Percentiles rank a stretch among this genome's conserved stretches.
Evolutionary conservation across 1,140 invertebrate genomes (phyloP).

Genomic region (Panulirus ornatus): DNA sequence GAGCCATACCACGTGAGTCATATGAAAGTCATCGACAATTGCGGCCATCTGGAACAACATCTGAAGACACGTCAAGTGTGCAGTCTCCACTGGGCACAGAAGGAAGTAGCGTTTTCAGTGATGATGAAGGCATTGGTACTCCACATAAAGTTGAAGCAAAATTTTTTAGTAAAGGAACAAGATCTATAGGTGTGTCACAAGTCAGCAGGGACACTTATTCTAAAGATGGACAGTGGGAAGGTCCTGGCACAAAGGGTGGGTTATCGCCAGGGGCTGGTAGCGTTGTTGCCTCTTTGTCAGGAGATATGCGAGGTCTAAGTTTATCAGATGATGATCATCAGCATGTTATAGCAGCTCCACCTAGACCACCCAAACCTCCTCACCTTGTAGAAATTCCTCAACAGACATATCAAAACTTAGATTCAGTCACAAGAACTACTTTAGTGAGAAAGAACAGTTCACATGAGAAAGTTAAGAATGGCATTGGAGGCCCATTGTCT

Average conservation of each 20-base stretch:
- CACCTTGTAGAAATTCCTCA: constrained; percentile 79
- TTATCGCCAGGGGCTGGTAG: constrained; percentile 6
- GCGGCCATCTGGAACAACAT: constrained; percentile 50
- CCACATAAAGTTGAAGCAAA: constrained; percentile 44
- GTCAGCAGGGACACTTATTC: neutral
- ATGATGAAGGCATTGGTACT: constrained; percentile 47
- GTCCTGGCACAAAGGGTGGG: neutral
- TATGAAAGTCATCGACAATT: constrained; percentile 57
- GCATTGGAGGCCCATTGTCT: constrained; percentile 43
- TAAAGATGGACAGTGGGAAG: constrained; percentile 48
- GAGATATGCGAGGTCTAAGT: constrained; percentile 40
- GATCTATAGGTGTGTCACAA: constrained; percentile 33
- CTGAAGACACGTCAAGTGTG: constrained; percentile 60
- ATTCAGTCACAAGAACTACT: constrained; percentile 64
- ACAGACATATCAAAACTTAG: constrained; percentile 81
- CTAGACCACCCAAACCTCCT: constrained; percentile 88
- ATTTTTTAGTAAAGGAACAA: constrained; percentile 56
- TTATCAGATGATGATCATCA: constrained; percentile 62
- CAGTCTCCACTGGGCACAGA: constrained; percentile 62
- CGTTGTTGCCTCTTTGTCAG: constrained; percentile 13
- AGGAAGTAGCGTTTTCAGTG: constrained; percentile 64
- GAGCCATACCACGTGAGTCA: constrained; percentile 61
- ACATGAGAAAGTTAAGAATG: constrained; percentile 51
- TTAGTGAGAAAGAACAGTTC: constrained; percentile 64
- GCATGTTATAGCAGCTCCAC: constrained; percentile 80